Percentiles rank a stretch among this genome's conserved stretches.
These are phyloP conservation scores for Polyodon spathula DNA, from an alignment of 2,113 vertebrate species.

Conservation along the genomic window DNA sequence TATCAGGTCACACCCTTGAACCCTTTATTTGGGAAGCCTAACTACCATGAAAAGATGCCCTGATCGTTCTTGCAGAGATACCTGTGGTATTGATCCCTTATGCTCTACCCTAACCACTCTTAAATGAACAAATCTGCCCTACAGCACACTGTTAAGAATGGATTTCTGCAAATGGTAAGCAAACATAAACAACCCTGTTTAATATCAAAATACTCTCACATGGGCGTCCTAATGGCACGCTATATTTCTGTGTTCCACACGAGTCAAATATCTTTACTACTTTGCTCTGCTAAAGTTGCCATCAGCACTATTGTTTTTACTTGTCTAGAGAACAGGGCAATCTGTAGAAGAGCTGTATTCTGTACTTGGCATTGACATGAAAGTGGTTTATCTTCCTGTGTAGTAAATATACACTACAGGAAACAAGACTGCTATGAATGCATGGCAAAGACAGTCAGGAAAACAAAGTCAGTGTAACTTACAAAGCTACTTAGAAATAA, in stretches of 20 bases:
- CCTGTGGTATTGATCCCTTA: background rate
- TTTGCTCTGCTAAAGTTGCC: background rate
- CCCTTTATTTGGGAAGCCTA: background rate
- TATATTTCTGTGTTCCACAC: background rate
- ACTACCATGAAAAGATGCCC: background rate
- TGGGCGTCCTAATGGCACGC: background rate
- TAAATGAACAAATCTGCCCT: no score
- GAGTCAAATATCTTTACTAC: background rate
- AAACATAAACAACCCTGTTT: no score
- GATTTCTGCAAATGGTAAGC: no score
- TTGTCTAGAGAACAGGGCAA: slow-evolving; percentile 32
- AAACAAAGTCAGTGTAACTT: slow-evolving; percentile 30
- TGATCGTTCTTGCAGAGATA: background rate
- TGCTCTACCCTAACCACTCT: no score
- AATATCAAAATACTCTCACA: background rate
- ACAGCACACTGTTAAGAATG: no score
- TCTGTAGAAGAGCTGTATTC: slow-evolving; percentile 49
- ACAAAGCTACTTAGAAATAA: no score
- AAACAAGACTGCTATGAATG: slow-evolving; percentile 51
- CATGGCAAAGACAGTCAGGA: slow-evolving; percentile 39
- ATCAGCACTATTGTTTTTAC: background rate
- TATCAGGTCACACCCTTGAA: slow-evolving; percentile 5
- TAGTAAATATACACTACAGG: slow-evolving; percentile 40
- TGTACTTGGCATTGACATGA: slow-evolving; percentile 56
- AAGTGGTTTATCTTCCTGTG: slow-evolving; percentile 46